Conservation (phyloP, 2,113 vertebrate genomes). For the Rhinoderma darwinii region DNA sequence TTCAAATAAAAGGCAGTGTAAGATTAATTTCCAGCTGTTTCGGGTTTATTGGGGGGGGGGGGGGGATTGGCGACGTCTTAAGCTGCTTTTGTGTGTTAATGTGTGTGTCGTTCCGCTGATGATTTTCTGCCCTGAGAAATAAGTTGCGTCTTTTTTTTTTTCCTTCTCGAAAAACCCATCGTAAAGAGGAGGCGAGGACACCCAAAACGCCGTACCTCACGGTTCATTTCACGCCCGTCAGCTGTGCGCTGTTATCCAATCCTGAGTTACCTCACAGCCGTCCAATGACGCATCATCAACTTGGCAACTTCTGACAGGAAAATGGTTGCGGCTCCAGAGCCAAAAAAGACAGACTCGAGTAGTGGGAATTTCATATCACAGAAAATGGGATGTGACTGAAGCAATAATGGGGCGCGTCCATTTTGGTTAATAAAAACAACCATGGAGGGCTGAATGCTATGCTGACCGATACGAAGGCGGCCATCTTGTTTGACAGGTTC, state of each 20-base stretch:
- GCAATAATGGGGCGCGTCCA: not conserved
- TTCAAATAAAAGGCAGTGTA: conserved; percentile 5
- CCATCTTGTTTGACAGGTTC: conserved; percentile 26
- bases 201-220: not conserved
- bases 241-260: not conserved
- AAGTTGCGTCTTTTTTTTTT: not conserved
- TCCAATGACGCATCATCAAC: not conserved
- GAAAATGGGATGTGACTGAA: not conserved
- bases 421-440: not conserved
- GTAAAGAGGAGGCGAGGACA: not conserved
- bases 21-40: conserved; percentile 54
- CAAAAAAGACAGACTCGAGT: not conserved
- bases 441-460: not conserved
- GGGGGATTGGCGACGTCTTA: conserved; percentile 37
- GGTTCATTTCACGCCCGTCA: not conserved
- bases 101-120: conserved; percentile 39
- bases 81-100: conserved; percentile 56
- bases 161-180: not conserved
- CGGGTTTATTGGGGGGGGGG: conserved; percentile 5
- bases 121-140: conserved; percentile 37
- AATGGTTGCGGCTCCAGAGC: not conserved
- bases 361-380: not conserved
- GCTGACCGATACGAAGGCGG: not conserved
- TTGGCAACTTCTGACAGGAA: conserved; percentile 10
- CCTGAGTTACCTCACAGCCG: too few relatives aligned